Base-by-base conservation (phyloP, 2,797 vertebrate genomes). In the Babyrousa celebensis region DNA sequence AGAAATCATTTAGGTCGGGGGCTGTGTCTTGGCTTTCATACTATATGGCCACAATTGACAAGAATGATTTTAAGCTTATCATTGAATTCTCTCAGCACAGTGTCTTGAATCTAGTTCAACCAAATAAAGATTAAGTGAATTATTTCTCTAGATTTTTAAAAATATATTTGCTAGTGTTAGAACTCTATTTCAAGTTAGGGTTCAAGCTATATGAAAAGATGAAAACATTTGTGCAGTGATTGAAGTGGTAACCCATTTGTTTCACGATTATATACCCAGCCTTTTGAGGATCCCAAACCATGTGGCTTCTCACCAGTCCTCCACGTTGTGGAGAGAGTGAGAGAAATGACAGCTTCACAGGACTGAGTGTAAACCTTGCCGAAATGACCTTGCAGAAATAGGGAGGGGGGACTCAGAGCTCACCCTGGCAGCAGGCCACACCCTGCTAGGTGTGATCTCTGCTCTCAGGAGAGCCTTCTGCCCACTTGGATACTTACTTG, bases 341-440 rank as follows among this genome's bases (percentile, higher is more conserved):
- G 70, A n/a, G 32, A 16, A 80, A 65, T n/a, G 32, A 16, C 2
- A 0, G 54, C 20, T 89, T 89, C 77, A 60, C 18, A 43, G 80
- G 40, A 77, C 62, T 56, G 43, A 85, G 75, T 89, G 32, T 58
- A 62, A 78, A 43, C 54, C 80, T 65, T 79, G 74, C 85, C 77
- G 89, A 70, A 77, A 87, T 96, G 96, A 97, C 94, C 94, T 98
- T 97, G 96, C 67, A 92, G 87, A 93, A 95, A 70, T 70, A n/a
- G 54, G n/a, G 54, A 82, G 71, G 3, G 0, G 65, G 72, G 67
- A 43, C 40, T 77, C 20, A 67, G 84, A 67, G 62, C 58, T 93
- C 17, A 25, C 25, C 23, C 15, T 25, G 48, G 56, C 88, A 67
- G 71, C 25, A 43, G 75, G 58, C 91, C 91, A 85, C 18, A 0